Percentiles rank a stretch among this genome's conserved stretches.
These are phyloP conservation scores for Parapristionchus giblindavisi DNA, from an alignment of 2,888 invertebrate species.

Conservation along the genomic window DNA sequence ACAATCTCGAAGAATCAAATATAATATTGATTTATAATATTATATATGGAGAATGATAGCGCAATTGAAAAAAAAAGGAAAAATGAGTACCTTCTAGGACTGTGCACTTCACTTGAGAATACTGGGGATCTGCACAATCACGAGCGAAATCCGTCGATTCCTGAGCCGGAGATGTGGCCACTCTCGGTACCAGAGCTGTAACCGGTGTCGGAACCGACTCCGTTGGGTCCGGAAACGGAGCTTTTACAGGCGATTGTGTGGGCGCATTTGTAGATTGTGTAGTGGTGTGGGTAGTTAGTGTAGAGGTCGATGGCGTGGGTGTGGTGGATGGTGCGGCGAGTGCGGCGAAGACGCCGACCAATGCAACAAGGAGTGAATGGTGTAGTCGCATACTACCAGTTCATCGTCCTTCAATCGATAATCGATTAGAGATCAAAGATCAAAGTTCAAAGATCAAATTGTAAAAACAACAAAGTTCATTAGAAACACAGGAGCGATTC, in stretches of 20 bases:
- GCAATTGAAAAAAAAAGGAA: not conserved
- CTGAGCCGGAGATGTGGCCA: not conserved
- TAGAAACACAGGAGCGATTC: not conserved
- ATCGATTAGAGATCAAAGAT: not conserved
- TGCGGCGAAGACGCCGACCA: not conserved
- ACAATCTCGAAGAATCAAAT: not conserved
- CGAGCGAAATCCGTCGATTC: slow-evolving; percentile 39
- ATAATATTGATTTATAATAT: no score
- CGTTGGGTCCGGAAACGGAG: no score
- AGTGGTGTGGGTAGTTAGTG: not conserved
- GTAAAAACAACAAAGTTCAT: not conserved
- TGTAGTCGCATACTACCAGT: no score
- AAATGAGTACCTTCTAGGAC: slow-evolving; percentile 33
- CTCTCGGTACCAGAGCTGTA: not conserved
- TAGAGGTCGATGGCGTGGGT: not conserved
- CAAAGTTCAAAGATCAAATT: not conserved
- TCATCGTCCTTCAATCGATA: no score
- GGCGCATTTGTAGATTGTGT: no score
- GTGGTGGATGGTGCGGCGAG: not conserved
- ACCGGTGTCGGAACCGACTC: not conserved
- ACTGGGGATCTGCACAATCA: slow-evolving; percentile 58
- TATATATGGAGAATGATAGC: not conserved
- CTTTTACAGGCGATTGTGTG: no score
- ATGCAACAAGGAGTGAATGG: no score
- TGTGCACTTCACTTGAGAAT: slow-evolving; percentile 40